These are phyloP conservation scores for Meloe dianella DNA, from an alignment of 2,888 invertebrate genomes.

Conservation along the genomic window DNA sequence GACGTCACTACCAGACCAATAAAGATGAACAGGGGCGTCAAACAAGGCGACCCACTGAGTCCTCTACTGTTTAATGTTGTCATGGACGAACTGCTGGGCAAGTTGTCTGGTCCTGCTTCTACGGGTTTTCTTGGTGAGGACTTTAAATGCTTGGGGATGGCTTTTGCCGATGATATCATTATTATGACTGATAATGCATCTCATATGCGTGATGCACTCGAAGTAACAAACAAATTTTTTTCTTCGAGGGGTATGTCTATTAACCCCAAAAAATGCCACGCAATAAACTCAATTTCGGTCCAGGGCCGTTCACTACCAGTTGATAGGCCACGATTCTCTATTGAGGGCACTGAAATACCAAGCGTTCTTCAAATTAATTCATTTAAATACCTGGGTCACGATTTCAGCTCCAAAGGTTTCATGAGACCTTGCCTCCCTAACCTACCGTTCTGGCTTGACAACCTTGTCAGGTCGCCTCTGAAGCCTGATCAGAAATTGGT, in stretches of 20 bases:
- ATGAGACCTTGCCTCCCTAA: constrained; percentile 24
- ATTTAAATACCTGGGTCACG: constrained; percentile 35
- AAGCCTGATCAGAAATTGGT: constrained; percentile 55
- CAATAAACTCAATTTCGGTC: constrained; percentile 19
- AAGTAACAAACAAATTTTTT: constrained; percentile 20
- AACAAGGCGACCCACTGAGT: constrained; percentile 56
- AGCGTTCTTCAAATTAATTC: constrained; percentile 8
- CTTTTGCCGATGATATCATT: constrained; percentile 40
- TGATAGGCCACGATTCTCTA: background rate
- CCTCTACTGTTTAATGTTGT: constrained; percentile 43
- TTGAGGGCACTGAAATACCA: constrained; percentile 18
- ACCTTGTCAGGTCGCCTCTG: constrained; percentile 47
- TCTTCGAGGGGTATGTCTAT: constrained; percentile 29
- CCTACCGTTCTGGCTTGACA: constrained; percentile 40
- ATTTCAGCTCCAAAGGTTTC: constrained; percentile 26
- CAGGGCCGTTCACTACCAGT: constrained; percentile 6
- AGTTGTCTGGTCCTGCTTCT: background rate
- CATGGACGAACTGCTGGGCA: constrained; percentile 40
- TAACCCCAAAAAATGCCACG: constrained; percentile 32
- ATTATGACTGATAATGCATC: constrained; percentile 18
- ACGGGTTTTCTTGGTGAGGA: background rate
- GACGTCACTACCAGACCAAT: constrained; percentile 25
- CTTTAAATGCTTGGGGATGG: constrained; percentile 17
- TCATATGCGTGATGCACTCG: constrained; percentile 15
- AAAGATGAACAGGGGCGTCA: constrained; percentile 47